Percentiles rank a stretch among this genome's conserved stretches.
Conservation (phyloP, 2,113 vertebrate genomes). For the Labrus mixtus region DNA sequence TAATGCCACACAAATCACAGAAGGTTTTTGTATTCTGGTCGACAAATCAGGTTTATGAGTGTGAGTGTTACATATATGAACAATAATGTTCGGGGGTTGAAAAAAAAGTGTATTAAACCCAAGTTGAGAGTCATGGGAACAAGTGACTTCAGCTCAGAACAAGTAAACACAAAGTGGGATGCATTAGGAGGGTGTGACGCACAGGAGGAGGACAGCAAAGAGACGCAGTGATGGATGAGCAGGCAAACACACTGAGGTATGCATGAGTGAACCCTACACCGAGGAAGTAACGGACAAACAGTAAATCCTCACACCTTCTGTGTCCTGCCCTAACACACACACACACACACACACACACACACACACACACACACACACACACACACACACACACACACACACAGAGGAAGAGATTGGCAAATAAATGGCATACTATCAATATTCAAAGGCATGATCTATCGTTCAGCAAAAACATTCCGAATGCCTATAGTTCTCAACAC, state of each 20-base stretch:
- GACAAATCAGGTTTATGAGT: constrained; percentile 11
- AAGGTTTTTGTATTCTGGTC: constrained; percentile 20
- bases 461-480: too few species aligned
- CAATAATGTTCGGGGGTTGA: background rate
- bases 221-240: constrained; percentile 57
- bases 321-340: constrained; percentile 16
- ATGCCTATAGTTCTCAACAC: too few species aligned
- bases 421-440: constrained; percentile 1
- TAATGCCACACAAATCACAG: constrained; percentile 51
- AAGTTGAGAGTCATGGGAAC: constrained; percentile 16
- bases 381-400: constrained; percentile 25
- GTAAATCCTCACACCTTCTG: constrained; percentile 52
- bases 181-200: constrained; percentile 56
- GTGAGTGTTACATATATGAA: constrained; percentile 11
- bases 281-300: constrained; percentile 40
- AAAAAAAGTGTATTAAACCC: constrained; percentile 30
- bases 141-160: background rate
- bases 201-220: constrained; percentile 28
- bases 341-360: constrained; percentile 24
- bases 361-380: constrained; percentile 24
- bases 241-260: constrained; percentile 55
- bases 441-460: too few species aligned
- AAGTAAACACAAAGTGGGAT: constrained; percentile 31
- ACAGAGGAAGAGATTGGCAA: background rate
- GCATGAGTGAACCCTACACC: constrained; percentile 28